Percentiles rank a stretch among this genome's conserved stretches.
Conservation (phyloP, 2,888 invertebrate genomes). For the Tolmerus cingulatus region DNA sequence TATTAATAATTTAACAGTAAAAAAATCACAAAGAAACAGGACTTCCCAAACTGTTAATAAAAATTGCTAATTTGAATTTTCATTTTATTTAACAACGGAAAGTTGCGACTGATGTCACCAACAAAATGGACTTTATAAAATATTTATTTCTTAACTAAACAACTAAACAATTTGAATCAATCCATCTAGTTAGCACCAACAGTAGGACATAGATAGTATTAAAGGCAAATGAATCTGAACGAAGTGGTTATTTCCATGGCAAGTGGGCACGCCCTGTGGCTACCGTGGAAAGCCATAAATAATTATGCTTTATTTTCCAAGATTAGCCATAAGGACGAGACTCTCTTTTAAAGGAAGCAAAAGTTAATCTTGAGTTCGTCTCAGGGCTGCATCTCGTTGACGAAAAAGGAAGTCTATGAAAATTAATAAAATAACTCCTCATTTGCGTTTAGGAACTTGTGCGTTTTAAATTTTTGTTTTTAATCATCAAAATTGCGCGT, state of each 20-base stretch:
- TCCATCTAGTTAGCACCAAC: conserved; percentile 18
- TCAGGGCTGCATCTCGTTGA: background rate
- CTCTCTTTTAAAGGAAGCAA: background rate
- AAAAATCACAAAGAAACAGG: background rate
- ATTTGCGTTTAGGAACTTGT: conserved; percentile 27
- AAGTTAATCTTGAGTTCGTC: background rate
- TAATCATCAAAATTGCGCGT: conserved; percentile 2
- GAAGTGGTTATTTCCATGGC: background rate
- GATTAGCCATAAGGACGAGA: background rate
- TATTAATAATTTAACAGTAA: background rate
- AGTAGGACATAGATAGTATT: background rate
- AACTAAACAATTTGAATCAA: conserved; percentile 24
- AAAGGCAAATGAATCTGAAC: background rate
- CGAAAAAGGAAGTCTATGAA: background rate
- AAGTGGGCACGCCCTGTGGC: background rate
- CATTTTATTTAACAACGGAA: background rate
- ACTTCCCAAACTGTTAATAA: background rate
- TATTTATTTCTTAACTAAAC: background rate
- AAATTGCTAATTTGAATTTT: background rate
- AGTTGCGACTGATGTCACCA: background rate
- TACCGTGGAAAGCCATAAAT: background rate
- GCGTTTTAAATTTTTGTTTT: conserved; percentile 1
- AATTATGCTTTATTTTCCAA: background rate
- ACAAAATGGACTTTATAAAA: background rate
- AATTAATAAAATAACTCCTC: background rate